These are phyloP conservation scores for Miichthys miiuy DNA, from an alignment of 2,797 vertebrate species.

Conservation along the genomic window DNA sequence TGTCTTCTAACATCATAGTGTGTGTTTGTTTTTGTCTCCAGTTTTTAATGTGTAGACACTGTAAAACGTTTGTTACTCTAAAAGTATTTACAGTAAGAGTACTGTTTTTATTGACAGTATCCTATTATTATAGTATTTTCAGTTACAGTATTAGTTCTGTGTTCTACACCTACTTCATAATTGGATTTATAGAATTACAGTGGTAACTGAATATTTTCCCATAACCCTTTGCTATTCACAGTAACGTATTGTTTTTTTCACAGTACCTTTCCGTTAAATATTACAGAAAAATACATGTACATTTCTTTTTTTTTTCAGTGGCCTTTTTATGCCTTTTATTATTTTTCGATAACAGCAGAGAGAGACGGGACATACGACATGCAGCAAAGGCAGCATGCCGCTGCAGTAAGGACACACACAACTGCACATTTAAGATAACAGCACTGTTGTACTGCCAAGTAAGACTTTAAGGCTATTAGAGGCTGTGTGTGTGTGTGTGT, in stretches of 20 bases:
- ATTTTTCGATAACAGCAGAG: no score
- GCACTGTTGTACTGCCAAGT: conserved; percentile 30
- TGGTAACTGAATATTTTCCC: no score
- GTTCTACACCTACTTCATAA: not conserved
- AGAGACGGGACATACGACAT: no score
- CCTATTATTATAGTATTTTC: not conserved
- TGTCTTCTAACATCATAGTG: conserved; percentile 6
- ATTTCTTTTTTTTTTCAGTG: no score
- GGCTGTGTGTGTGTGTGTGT: conserved; percentile 1
- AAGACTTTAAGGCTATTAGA: conserved; percentile 9
- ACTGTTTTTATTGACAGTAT: not conserved
- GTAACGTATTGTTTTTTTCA: no score
- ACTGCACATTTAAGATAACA: conserved; percentile 46
- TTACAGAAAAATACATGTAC: not conserved
- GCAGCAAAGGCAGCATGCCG: no score
- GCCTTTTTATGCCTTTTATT: no score
- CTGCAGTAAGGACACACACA: not conserved
- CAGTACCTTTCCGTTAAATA: no score
- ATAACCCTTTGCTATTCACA: no score
- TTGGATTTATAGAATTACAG: no score
- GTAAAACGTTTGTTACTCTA: no score
- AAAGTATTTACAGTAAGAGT: no score
- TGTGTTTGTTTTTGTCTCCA: not conserved
- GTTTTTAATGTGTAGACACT: not conserved
- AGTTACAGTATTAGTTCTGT: not conserved